Evolutionary conservation across 2,797 vertebrate species (phyloP).

Genomic region (Staurois parvus): DNA sequence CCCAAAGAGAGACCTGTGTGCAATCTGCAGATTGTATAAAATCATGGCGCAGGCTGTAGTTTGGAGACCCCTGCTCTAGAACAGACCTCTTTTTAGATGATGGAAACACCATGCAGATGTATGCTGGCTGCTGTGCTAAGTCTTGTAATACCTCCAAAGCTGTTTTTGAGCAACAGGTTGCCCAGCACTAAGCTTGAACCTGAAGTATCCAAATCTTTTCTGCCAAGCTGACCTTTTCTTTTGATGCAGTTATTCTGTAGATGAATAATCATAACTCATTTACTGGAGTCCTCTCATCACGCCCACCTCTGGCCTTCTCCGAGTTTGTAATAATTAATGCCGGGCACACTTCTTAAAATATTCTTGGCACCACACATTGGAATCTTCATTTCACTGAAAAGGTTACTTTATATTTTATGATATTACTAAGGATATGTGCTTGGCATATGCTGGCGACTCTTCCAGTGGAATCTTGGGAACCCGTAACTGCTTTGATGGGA

Average conservation of each 20-base stretch:
- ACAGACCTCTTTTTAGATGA: background rate
- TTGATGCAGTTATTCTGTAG: background rate
- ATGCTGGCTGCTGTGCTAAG: too few relatives aligned
- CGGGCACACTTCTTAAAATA: background rate
- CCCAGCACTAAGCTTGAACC: background rate
- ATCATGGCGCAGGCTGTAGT: too few relatives aligned
- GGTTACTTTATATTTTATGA: conserved; percentile 5
- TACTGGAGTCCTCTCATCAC: background rate
- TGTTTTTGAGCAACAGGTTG: background rate
- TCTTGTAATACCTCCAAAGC: too few relatives aligned
- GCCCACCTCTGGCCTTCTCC: background rate
- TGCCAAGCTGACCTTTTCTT: background rate
- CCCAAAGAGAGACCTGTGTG: too few relatives aligned
- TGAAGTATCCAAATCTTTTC: background rate
- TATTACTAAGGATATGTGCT: background rate
- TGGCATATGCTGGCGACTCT: background rate
- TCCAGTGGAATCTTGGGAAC: background rate
- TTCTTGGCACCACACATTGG: conserved; percentile 57
- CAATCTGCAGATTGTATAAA: too few relatives aligned
- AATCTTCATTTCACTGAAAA: conserved; percentile 6
- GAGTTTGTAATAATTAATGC: conserved; percentile 4
- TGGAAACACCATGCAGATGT: background rate
- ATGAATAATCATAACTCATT: background rate
- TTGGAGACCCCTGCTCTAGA: background rate
- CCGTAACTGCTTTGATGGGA: background rate